Evolutionary conservation across 2,797 vertebrate genomes (phyloP), one percentile per base, ranked within the genome.

Genomic region (Manis javanica): DNA sequence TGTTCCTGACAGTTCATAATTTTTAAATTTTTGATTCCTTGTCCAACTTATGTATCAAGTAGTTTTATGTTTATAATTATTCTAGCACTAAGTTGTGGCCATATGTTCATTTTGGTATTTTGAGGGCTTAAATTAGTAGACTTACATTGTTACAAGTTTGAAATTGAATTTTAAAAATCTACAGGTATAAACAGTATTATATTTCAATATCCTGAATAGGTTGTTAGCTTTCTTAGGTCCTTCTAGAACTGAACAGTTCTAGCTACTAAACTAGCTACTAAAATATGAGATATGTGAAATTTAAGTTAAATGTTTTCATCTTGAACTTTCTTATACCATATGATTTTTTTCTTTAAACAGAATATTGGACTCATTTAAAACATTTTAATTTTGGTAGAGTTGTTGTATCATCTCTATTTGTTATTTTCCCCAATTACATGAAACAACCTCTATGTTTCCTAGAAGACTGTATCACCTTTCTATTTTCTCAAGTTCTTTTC

Each of bases 111-210:
- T 95, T 95, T 94, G 46, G 19, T 85, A 57, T 51, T 82, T 88
- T 88, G 34, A 85, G n/a, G 75, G 16, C 77, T 89, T 87, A 86
- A 92, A 71, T 96, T 49, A 24, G 49, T 96, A 39, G 37, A 4
- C 5, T 86, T 97, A 74, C n/a, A 71, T 91, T 63, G 14, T 90
- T 87, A 31, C 6, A 91, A 57, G 49, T 91, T 96, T 96, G 63
- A 86, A 88, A 82, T 23, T 89, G 31, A 91, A 53, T 82, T 96
- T 87, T 59, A 71, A 81, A 94, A 79, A 64, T 88, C 59, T 77
- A 19, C 2, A 82, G 9, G 11, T 77, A 61, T 74, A 86, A 95
- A 72, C 29, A 81, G 1, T 84, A n/a, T 53, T 84, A 5, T 84
- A 78, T 94, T 92, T 94, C 34, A 91, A 10, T 14, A 64, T 72